Evolutionary conservation across 2,888 invertebrate genomes (phyloP).

Genomic region (Trichopria drosophilae): DNA sequence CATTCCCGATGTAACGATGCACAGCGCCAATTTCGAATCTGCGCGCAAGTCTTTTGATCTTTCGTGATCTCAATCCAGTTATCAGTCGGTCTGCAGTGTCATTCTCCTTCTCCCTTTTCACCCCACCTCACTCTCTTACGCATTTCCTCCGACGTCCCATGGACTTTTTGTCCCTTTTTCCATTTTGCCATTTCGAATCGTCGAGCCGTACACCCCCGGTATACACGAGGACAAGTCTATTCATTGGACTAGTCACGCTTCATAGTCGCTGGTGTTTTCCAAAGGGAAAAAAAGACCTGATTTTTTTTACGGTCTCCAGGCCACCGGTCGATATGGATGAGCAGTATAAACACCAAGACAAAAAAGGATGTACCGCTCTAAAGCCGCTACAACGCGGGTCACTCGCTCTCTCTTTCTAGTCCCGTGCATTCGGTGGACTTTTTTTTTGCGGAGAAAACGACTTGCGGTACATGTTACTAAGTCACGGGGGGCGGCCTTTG

Average conservation of each 20-base stretch:
- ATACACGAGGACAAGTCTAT: constrained; percentile 41
- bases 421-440: no score
- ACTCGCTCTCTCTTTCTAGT: no score
- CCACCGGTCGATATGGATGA: constrained; percentile 5
- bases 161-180: constrained; percentile 29
- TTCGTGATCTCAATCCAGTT: constrained; percentile 55
- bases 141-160: no score
- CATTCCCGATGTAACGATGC: constrained; percentile 14
- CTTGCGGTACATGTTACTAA: no score
- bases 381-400: constrained; percentile 22
- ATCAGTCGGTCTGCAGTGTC: no score
- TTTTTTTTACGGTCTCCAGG: neutral
- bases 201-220: constrained; percentile 29
- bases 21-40: constrained; percentile 9
- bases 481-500: no score
- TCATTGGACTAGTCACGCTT: constrained; percentile 48
- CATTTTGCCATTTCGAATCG: constrained; percentile 33
- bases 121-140: constrained; percentile 1
- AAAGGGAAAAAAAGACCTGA: constrained; percentile 8
- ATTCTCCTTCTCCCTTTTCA: no score
- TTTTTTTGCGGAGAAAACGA: no score
- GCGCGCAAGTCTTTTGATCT: constrained; percentile 55
- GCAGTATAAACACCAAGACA: constrained; percentile 11
- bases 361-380: constrained; percentile 8
- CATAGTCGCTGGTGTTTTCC: constrained; percentile 27